These are phyloP conservation scores for Vipera ursinii DNA, from an alignment of 2,797 vertebrate species.

Conservation along the genomic window DNA sequence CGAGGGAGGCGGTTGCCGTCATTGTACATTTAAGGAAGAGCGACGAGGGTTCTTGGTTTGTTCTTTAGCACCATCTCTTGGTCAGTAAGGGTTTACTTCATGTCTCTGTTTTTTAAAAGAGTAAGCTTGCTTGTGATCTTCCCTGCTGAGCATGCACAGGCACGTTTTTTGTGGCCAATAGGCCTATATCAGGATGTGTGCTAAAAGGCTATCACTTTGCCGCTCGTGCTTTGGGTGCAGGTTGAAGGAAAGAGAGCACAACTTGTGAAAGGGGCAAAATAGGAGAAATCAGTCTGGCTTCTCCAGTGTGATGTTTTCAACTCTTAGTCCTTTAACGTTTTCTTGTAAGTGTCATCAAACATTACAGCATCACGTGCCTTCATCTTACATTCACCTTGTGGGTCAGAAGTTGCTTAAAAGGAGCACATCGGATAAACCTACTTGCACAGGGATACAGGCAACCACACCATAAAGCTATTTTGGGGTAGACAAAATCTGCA, in stretches of 20 bases:
- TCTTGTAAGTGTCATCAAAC: not conserved
- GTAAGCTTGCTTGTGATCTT: too few species aligned
- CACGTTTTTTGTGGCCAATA: not conserved
- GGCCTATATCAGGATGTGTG: not conserved
- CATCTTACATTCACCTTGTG: not conserved
- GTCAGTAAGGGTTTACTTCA: not conserved
- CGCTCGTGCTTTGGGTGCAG: not conserved
- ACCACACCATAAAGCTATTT: not conserved
- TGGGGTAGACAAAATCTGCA: not conserved
- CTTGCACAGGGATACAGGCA: not conserved
- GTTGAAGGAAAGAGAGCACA: not conserved
- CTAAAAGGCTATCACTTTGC: not conserved
- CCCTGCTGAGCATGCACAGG: not conserved
- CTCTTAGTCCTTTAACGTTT: not conserved
- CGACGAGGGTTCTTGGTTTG: not conserved
- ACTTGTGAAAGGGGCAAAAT: not conserved
- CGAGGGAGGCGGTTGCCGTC: fast-evolving
- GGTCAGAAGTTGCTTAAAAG: not conserved
- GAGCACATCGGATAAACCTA: not conserved
- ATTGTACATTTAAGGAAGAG: not conserved
- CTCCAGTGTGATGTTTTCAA: not conserved
- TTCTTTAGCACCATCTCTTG: conserved; percentile 57
- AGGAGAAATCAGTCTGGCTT: not conserved
- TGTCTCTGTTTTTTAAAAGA: not conserved
- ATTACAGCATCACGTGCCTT: not conserved